Percentiles rank a stretch among this genome's conserved stretches.
Evolutionary conservation across 2,797 vertebrate species (phyloP).

Genomic region (Lindbergichthys nudifrons): DNA sequence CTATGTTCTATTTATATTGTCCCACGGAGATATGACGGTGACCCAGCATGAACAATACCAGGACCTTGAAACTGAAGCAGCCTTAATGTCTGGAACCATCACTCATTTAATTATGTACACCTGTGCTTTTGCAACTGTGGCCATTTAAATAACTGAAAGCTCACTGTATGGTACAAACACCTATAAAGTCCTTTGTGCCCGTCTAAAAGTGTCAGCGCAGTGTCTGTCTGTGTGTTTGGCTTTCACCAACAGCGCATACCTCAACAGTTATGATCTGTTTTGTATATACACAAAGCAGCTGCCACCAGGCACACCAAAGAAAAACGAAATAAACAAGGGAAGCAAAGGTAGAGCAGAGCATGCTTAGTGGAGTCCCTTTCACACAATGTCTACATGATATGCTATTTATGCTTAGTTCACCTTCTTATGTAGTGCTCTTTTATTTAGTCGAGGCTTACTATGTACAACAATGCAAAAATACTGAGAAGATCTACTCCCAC

Average conservation of each 20-base stretch:
- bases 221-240: neutral
- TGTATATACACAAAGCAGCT: conserved; percentile 67
- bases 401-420: neutral
- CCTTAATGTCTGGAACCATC: neutral
- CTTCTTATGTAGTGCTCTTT: neutral
- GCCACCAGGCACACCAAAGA: conserved; percentile 4
- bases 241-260: conserved; percentile 31
- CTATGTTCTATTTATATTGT: neutral
- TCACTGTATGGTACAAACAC: neutral
- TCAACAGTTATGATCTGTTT: conserved; percentile 50
- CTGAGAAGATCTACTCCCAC: neutral
- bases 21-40: neutral
- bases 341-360: conserved; percentile 9
- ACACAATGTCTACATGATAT: neutral
- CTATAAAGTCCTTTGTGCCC: neutral
- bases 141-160: neutral
- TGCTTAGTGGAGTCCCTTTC: too few species aligned
- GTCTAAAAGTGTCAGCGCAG: neutral
- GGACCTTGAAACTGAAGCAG: neutral
- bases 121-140: neutral
- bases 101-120: neutral
- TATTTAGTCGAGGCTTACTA: conserved; percentile 4
- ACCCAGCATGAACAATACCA: neutral
- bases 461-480: conserved; percentile 17
- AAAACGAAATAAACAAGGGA: neutral